A percentile compares a stretch with the other conserved stretches of the same genome.
phyloP scores from a whole-genome alignment of 2,797 vertebrate genomes.

The Sciurus vulgaris region DNA sequence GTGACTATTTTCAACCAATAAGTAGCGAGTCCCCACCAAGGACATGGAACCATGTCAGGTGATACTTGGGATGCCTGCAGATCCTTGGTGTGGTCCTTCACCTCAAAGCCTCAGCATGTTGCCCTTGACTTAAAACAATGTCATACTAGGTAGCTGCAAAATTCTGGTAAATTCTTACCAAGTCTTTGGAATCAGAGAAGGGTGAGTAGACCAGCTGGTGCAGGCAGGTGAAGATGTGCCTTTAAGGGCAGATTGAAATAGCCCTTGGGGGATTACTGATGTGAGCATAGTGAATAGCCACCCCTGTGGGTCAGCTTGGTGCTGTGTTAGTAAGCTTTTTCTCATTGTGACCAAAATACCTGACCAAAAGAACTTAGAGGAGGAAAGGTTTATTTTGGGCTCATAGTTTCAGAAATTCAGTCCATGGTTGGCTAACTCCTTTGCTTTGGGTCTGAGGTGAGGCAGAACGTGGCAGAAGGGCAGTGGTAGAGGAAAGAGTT shows the following conservation, averaged over 20 bases:
- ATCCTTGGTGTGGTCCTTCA: background rate
- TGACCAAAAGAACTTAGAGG: no score
- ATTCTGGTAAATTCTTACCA: background rate
- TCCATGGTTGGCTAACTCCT: no score
- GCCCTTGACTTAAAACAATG: background rate
- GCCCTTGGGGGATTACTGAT: rapidly evolving
- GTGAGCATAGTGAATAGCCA: background rate
- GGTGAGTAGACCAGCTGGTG: background rate
- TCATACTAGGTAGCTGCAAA: background rate
- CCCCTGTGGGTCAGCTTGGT: rapidly evolving
- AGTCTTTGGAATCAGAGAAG: background rate
- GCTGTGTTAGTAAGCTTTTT: no score
- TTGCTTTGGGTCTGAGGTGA: no score
- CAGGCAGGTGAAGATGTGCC: background rate
- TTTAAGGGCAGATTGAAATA: background rate
- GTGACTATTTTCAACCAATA: background rate
- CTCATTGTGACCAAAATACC: no score
- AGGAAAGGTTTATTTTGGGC: no score
- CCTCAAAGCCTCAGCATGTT: background rate
- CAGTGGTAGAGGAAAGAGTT: no score
- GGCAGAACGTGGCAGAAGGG: no score
- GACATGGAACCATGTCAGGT: rapidly evolving
- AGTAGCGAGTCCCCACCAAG: background rate
- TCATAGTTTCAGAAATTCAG: no score
- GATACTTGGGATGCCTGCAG: background rate